These are phyloP conservation scores for Montipora foliosa DNA, from an alignment of 64 coral and sea anemone species.

Conservation along the genomic window DNA sequence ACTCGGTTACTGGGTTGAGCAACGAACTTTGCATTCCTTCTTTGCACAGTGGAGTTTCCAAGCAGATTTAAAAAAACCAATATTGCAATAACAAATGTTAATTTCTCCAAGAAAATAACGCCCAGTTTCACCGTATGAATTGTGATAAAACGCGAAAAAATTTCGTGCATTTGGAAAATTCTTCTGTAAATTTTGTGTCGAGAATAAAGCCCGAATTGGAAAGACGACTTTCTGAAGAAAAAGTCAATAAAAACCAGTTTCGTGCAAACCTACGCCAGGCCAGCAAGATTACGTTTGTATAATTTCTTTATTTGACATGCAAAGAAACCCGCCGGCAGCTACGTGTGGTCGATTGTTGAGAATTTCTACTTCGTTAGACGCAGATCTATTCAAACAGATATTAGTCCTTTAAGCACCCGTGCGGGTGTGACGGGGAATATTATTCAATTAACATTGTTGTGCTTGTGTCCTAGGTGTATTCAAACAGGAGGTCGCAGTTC, in stretches of 20 bases:
- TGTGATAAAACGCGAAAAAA: neutral
- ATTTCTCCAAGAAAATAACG: neutral
- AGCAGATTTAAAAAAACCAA: neutral
- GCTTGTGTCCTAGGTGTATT: neutral
- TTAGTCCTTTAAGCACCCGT: neutral
- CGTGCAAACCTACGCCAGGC: too few relatives aligned
- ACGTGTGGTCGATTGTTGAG: neutral
- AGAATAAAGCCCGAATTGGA: neutral
- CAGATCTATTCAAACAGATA: neutral
- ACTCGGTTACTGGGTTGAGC: too few relatives aligned
- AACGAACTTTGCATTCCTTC: neutral
- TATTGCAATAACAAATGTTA: neutral
- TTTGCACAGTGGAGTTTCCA: neutral
- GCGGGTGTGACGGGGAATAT: neutral
- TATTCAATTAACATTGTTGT: neutral
- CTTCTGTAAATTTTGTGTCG: neutral
- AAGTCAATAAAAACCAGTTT: too few relatives aligned
- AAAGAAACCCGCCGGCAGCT: too few relatives aligned
- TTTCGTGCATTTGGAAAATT: neutral
- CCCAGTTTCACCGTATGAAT: neutral
- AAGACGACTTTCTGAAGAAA: neutral
- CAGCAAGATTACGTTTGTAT: neutral
- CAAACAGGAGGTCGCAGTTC: neutral
- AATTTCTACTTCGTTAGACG: neutral
- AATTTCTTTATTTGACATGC: neutral